Evolutionary conservation across 2,113 vertebrate genomes (phyloP).

Genomic region (Catharus minimus): DNA sequence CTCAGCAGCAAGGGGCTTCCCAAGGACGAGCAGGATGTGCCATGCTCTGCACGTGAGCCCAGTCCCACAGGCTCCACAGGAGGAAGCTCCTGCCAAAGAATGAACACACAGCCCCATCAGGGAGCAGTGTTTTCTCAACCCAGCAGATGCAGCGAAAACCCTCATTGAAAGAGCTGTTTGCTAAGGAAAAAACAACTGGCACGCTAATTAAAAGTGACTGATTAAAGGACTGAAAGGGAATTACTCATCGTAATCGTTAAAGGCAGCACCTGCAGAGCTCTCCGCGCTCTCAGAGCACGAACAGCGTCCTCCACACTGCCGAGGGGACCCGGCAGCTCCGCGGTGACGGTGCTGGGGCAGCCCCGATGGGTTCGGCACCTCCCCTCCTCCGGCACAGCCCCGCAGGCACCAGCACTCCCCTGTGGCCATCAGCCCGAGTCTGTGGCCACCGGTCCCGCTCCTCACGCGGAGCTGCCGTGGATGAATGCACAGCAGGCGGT

Average conservation of each 20-base stretch:
- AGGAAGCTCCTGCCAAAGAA: not conserved
- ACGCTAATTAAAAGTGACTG: conserved; percentile 41
- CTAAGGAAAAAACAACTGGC: conserved; percentile 36
- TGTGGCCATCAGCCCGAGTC: not conserved
- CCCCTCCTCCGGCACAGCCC: not conserved
- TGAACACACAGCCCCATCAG: not conserved
- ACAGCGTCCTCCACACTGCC: not conserved
- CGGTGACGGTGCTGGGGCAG: not conserved
- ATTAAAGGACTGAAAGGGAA: conserved; percentile 38
- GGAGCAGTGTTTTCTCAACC: not conserved
- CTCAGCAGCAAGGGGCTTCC: not conserved
- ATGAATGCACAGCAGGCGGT: fast-evolving
- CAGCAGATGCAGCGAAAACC: not conserved
- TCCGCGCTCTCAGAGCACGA: not conserved
- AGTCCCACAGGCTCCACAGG: not conserved
- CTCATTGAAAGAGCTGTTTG: conserved; percentile 28
- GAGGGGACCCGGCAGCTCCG: not conserved
- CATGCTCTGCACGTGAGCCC: not conserved
- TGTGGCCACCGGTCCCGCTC: not conserved
- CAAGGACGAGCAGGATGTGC: not conserved
- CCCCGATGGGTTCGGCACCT: not conserved
- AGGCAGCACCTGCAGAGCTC: conserved; percentile 37
- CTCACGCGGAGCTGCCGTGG: not conserved
- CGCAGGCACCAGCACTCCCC: not conserved
- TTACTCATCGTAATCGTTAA: conserved; percentile 42